Evolutionary conservation across 2,113 vertebrate species (phyloP).

Genomic region (Bos javanicus): DNA sequence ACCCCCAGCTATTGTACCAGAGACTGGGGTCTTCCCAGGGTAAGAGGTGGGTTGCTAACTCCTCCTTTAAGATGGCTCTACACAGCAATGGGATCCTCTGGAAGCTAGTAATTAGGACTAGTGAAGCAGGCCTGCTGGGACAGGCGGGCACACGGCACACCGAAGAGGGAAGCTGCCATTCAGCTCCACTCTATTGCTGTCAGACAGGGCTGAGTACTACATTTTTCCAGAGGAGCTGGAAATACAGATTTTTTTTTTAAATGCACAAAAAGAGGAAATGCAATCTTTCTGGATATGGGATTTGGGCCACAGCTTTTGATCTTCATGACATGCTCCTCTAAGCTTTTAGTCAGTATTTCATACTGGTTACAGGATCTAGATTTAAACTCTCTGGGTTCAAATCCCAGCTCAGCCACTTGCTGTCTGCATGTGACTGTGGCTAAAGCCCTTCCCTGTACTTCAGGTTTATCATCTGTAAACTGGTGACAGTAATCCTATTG

Average conservation of each 20-base stretch:
- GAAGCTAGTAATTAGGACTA: not conserved
- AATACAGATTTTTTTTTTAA: not conserved
- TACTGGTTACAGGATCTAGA: not conserved
- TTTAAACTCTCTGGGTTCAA: not conserved
- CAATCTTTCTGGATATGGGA: not conserved
- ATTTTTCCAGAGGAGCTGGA: not conserved
- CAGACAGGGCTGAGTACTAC: accelerated
- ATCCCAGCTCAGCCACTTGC: not conserved
- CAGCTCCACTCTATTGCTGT: not conserved
- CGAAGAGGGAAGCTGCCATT: not conserved
- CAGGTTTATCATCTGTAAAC: not conserved
- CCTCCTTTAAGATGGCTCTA: not conserved
- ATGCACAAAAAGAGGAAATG: not conserved
- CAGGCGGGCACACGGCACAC: accelerated
- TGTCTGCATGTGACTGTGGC: not conserved
- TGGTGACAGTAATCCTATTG: not conserved
- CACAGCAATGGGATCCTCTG: accelerated
- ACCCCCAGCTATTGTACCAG: accelerated
- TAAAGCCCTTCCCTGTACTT: not conserved
- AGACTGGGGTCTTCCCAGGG: not conserved
- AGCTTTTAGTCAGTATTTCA: not conserved
- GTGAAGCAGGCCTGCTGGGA: too few species aligned
- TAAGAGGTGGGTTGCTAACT: not conserved
- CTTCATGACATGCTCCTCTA: not conserved
- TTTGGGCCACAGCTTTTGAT: not conserved